Percentiles rank a stretch among this genome's conserved stretches.
Evolutionary conservation across 1,140 invertebrate genomes (phyloP).

Genomic region (Eumeta japonica): DNA sequence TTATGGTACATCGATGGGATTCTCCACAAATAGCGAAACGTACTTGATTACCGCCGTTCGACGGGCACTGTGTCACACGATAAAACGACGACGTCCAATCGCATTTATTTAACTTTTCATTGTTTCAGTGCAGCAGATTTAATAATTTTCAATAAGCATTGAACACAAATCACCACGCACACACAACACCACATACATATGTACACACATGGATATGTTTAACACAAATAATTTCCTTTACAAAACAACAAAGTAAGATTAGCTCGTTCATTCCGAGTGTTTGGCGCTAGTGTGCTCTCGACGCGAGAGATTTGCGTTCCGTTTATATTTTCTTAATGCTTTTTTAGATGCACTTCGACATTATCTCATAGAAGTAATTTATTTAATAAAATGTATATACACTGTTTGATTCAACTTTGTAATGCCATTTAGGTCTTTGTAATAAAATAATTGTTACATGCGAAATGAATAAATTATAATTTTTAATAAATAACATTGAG

Average conservation of each 20-base stretch:
- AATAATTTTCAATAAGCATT: slow-evolving; percentile 53
- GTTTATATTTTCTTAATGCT: background rate
- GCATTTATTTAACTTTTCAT: slow-evolving; percentile 53
- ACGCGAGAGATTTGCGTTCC: background rate
- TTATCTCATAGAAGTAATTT: background rate
- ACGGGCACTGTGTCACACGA: slow-evolving; percentile 53
- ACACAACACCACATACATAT: slow-evolving; percentile 56
- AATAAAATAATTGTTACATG: background rate
- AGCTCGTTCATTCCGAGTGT: slow-evolving; percentile 4
- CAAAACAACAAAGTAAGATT: slow-evolving; percentile 10
- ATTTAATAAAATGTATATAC: background rate
- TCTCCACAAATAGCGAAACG: slow-evolving; percentile 57
- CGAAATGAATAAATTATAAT: background rate
- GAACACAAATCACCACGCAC: slow-evolving; percentile 58
- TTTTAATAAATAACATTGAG: background rate
- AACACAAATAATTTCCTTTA: slow-evolving; percentile 6
- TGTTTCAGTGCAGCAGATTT: slow-evolving; percentile 46
- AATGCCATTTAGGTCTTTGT: background rate
- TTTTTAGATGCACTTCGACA: background rate
- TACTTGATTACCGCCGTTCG: slow-evolving; percentile 56
- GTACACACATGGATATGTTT: slow-evolving; percentile 28
- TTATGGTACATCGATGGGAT: slow-evolving; percentile 59
- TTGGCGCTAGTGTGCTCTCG: slow-evolving; percentile 6
- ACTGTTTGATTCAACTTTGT: too few species aligned
- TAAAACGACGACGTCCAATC: slow-evolving; percentile 44